A percentile compares a stretch with the other conserved stretches of the same genome.
Conservation (phyloP, 2,888 invertebrate genomes). For the Andrena bicolor region DNA sequence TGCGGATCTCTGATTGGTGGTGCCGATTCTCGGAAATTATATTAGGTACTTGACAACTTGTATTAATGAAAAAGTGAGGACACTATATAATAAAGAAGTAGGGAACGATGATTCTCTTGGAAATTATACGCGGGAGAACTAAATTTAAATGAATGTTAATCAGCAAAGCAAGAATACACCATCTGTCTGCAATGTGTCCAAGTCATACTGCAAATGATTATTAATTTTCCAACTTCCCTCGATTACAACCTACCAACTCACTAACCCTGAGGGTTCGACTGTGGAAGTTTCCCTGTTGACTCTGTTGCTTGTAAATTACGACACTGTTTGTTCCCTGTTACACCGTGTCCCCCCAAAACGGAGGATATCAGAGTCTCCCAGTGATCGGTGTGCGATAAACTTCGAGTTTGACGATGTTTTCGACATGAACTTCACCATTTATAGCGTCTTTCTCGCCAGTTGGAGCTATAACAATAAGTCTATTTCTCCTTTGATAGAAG, state of each 20-base stretch:
- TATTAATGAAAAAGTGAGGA: no score
- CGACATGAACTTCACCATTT: slow-evolving; percentile 35
- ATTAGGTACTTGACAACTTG: no score
- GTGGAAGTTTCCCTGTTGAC: slow-evolving; percentile 38
- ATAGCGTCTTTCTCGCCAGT: background rate
- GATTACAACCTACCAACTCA: slow-evolving; percentile 28
- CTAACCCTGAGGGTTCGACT: slow-evolving; percentile 42
- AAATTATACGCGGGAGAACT: no score
- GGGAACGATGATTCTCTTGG: no score
- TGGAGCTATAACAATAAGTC: background rate
- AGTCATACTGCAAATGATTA: background rate
- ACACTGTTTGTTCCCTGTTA: slow-evolving; percentile 43
- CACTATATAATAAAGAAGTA: no score
- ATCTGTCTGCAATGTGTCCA: background rate
- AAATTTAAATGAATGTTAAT: no score
- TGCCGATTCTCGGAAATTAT: no score
- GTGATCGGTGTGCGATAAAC: slow-evolving; percentile 30
- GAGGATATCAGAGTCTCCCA: slow-evolving; percentile 19
- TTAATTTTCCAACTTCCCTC: background rate
- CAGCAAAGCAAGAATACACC: background rate
- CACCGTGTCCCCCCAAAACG: slow-evolving; percentile 6
- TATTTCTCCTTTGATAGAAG: background rate
- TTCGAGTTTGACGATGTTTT: slow-evolving; percentile 35
- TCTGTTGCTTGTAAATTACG: slow-evolving; percentile 53
- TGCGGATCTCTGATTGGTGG: no score